Percentiles rank a stretch among this genome's conserved stretches.
These are phyloP conservation scores for Thunnus maccoyii DNA, from an alignment of 2,113 vertebrate species.

Conservation along the genomic window DNA sequence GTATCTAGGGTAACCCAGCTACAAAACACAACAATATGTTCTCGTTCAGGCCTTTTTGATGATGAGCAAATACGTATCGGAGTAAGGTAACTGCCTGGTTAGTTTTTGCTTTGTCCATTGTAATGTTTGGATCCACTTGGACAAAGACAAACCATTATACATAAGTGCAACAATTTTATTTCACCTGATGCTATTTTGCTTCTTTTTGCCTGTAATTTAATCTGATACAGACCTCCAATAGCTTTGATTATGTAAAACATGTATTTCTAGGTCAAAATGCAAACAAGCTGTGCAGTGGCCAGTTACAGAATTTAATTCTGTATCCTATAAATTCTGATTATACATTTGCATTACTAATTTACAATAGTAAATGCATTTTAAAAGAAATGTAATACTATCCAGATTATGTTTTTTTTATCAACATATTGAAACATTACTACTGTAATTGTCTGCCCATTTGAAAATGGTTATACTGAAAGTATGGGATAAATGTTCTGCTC, in stretches of 20 bases:
- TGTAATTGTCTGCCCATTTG: too few species aligned
- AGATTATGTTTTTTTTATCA: too few species aligned
- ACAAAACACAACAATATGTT: slow-evolving; percentile 58
- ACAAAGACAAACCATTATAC: neutral
- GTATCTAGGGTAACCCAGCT: slow-evolving; percentile 71
- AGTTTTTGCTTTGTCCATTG: neutral
- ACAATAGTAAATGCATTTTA: too few species aligned
- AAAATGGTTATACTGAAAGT: too few species aligned
- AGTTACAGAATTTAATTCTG: too few species aligned
- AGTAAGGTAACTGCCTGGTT: neutral
- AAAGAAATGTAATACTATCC: too few species aligned
- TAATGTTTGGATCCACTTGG: neutral
- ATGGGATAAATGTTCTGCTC: too few species aligned
- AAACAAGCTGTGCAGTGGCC: too few species aligned
- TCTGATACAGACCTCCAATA: neutral
- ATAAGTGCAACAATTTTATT: neutral
- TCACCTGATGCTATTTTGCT: neutral
- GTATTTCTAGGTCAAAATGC: neutral
- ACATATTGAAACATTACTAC: too few species aligned
- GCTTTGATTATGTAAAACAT: neutral
- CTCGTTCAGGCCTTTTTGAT: slow-evolving; percentile 30
- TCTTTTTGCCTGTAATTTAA: neutral
- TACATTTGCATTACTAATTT: too few species aligned
- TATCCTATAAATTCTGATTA: too few species aligned
- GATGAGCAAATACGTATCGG: slow-evolving; percentile 7